A percentile compares a stretch with the other conserved stretches of the same genome.
phyloP scores from a whole-genome alignment of 2,113 vertebrate species.

The Epinephelus fuscoguttatus region DNA sequence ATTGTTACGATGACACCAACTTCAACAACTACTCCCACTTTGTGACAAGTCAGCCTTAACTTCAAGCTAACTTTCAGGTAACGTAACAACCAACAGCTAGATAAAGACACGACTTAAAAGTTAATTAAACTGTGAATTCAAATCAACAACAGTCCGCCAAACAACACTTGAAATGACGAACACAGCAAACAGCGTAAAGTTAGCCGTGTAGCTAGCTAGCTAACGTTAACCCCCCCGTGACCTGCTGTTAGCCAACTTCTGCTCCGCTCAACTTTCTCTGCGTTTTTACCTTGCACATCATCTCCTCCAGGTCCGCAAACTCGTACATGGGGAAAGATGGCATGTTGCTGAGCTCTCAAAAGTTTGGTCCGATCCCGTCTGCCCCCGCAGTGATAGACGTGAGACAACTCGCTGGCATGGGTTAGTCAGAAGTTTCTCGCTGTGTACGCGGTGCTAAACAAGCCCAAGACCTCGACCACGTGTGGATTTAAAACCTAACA shows the following conservation, averaged over 20 bases:
- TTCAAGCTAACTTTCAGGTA: neutral
- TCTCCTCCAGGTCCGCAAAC: slow-evolving; percentile 80
- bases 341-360: slow-evolving; percentile 63
- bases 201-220: slow-evolving; percentile 51
- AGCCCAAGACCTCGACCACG: slow-evolving; percentile 71
- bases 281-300: slow-evolving; percentile 82
- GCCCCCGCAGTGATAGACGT: slow-evolving; percentile 52
- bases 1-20: neutral
- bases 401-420: slow-evolving; percentile 60
- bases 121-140: neutral
- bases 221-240: slow-evolving; percentile 35
- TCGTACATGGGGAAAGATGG: slow-evolving; percentile 80
- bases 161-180: no score
- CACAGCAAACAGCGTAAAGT: neutral
- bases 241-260: slow-evolving; percentile 47
- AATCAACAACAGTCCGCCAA: fast-evolving
- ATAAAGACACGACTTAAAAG: no score
- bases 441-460: slow-evolving; percentile 55
- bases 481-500: slow-evolving; percentile 82
- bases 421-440: slow-evolving; percentile 67
- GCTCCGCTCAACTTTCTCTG: slow-evolving; percentile 49
- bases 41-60: slow-evolving; percentile 5
- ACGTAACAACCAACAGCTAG: fast-evolving
- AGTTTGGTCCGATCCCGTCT: slow-evolving; percentile 38
- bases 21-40: neutral